phyloP scores from a whole-genome alignment of 1,140 invertebrate genomes.

The Theocolax elegans region DNA sequence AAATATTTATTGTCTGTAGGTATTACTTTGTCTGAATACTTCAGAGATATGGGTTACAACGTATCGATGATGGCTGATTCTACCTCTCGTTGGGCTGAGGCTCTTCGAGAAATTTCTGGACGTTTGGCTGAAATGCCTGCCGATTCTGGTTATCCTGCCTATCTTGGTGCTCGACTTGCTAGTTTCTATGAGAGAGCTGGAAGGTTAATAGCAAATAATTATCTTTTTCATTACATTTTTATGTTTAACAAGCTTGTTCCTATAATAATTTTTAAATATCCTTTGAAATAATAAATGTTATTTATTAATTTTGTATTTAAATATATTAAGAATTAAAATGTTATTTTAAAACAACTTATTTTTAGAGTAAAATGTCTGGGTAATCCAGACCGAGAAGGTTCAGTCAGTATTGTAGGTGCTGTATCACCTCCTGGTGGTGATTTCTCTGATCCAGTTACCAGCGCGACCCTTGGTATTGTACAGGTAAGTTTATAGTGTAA shows the following conservation, averaged over 20 bases:
- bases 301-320: not conserved
- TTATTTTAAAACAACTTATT: conserved; percentile 2
- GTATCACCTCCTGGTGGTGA: conserved; percentile 99
- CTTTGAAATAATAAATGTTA: no score
- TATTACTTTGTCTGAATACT: conserved; percentile 98
- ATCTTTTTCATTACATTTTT: no score
- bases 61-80: conserved; percentile 99
- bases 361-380: conserved; percentile 95
- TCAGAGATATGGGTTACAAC: conserved; percentile 99
- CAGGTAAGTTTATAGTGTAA: conserved; percentile 69
- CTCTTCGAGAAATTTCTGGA: conserved; percentile 99
- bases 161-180: conserved; percentile 96
- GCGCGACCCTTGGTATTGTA: conserved; percentile 98
- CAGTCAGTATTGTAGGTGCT: conserved; percentile 99
- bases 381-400: conserved; percentile 97
- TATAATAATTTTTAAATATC: no score
- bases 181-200: conserved; percentile 99
- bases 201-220: conserved; percentile 63
- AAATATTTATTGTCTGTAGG: conserved; percentile 67
- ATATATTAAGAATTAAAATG: not conserved
- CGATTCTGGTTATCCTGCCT: conserved; percentile 98
- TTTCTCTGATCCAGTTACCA: conserved; percentile 99
- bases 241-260: no score
- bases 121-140: conserved; percentile 99
- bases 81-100: conserved; percentile 99